These are phyloP conservation scores for Drosophila macrothrix DNA, from an alignment of 2,888 invertebrate genomes.

Conservation along the genomic window DNA sequence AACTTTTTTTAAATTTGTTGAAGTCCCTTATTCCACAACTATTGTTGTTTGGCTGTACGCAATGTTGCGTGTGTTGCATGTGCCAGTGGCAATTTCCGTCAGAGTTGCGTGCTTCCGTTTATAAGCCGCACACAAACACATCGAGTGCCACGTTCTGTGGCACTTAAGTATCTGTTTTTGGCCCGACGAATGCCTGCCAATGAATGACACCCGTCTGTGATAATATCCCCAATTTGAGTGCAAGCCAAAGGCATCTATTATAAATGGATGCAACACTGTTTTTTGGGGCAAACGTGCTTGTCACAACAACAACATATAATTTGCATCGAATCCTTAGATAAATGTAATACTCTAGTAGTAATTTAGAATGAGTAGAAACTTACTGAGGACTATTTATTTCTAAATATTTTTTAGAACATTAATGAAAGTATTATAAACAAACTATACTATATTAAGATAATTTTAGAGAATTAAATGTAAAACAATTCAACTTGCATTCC, in stretches of 20 bases:
- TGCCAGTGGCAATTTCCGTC: slow-evolving; percentile 68
- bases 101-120: slow-evolving; percentile 74
- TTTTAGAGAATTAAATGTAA: background rate
- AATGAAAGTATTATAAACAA: background rate
- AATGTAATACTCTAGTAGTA: background rate
- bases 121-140: slow-evolving; percentile 55
- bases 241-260: slow-evolving; percentile 28
- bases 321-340: background rate
- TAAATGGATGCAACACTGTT: slow-evolving; percentile 10
- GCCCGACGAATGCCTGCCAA: slow-evolving; percentile 23
- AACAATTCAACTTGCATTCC: background rate
- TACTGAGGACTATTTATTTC: background rate
- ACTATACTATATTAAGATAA: background rate
- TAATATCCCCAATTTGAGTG: slow-evolving; percentile 67
- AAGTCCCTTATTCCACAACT: slow-evolving; percentile 39
- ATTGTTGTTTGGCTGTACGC: slow-evolving; percentile 11
- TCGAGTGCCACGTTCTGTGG: too few relatives aligned
- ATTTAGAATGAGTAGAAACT: background rate
- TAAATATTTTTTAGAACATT: background rate
- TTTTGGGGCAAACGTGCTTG: background rate
- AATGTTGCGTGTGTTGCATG: slow-evolving; percentile 69
- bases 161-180: slow-evolving; percentile 70
- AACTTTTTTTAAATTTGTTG: slow-evolving; percentile 62
- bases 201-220: slow-evolving; percentile 57
- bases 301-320: slow-evolving; percentile 1